Conservation (phyloP, 2,888 invertebrate species). For the Trachelus stipa region DNA sequence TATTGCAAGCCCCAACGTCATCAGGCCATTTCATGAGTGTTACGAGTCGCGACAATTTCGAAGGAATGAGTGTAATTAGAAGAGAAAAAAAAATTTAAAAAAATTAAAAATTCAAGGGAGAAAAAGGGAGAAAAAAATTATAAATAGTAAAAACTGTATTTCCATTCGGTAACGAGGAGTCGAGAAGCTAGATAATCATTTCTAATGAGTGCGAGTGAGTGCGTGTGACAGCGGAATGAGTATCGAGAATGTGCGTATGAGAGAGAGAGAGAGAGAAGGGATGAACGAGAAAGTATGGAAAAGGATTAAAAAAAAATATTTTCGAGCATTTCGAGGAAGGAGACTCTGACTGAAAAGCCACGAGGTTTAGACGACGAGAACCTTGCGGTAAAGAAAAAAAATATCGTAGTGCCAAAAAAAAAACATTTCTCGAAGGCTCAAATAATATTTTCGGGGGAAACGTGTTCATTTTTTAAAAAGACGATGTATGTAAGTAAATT, state of each 20-base stretch:
- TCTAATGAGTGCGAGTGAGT: conserved; percentile 11
- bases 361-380: background rate
- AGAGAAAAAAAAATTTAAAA: background rate
- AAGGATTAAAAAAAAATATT: conserved; percentile 10
- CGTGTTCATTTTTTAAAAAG: conserved; percentile 8
- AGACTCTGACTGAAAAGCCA: background rate
- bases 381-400: conserved; percentile 14
- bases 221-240: background rate
- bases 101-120: conserved; percentile 26
- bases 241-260: conserved; percentile 8
- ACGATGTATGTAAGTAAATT: background rate
- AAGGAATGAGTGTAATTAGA: background rate
- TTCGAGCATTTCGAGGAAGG: conserved; percentile 20
- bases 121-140: background rate
- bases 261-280: background rate
- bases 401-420: conserved; percentile 11
- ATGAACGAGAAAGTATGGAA: background rate
- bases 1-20: too few species aligned
- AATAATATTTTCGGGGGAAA: conserved; percentile 15
- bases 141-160: background rate
- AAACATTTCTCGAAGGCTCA: conserved; percentile 14
- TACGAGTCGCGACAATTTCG: background rate
- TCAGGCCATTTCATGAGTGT: background rate
- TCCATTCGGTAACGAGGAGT: background rate
- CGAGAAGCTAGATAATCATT: conserved; percentile 30